Base-by-base conservation (phyloP, 2,888 invertebrate genomes). In the Agonopterix arenella region DNA sequence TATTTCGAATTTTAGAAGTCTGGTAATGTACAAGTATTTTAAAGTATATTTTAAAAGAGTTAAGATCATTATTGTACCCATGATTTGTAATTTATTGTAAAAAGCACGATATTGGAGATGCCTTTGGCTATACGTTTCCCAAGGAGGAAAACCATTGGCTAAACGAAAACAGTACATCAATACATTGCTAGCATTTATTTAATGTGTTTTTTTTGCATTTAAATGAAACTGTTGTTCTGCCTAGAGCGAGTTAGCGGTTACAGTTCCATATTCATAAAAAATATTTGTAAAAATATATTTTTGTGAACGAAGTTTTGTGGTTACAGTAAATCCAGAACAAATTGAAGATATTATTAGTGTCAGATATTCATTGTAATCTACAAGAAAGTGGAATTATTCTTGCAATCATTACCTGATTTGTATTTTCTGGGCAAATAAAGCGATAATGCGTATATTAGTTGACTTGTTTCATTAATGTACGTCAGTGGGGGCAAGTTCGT, bases 351-450 rank as follows among this genome's bases (percentile, higher is more conserved):
- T 59, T 61, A 61, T 60, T 58, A 66, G 60, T 58, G 61, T 66
- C 65, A 66, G 64, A 70, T 55, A 53, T 57, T 61, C 70, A 73
- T 73, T 73, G 73, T 79, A 70, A 72, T 73, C 64, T 70, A 71
- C 67, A 66, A 73, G 60, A 61, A 72, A 73, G 73, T 76, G 76
- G 71, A 78, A 76, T 74, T 84, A 80, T 84, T 81, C 80, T 84
- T 81, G 79, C 80, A 83, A 80, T 79, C 74, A 82, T 86, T 84
- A 28, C 28, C 28, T 28, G 64, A 81, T 85, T 86, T 86, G 80
- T 88, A 86, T 85, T 84, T 83, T 82, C 83, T 83, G 86, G 88
- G 85, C 84, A 80, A 88, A 84, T 88, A 88, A 88, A 88, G 83
- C 79, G 80, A 79, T 85, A 78, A 81, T 80, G 79, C 79, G 76